phyloP scores from a whole-genome alignment of 2,797 vertebrate genomes.

The Nannoperca australis region DNA sequence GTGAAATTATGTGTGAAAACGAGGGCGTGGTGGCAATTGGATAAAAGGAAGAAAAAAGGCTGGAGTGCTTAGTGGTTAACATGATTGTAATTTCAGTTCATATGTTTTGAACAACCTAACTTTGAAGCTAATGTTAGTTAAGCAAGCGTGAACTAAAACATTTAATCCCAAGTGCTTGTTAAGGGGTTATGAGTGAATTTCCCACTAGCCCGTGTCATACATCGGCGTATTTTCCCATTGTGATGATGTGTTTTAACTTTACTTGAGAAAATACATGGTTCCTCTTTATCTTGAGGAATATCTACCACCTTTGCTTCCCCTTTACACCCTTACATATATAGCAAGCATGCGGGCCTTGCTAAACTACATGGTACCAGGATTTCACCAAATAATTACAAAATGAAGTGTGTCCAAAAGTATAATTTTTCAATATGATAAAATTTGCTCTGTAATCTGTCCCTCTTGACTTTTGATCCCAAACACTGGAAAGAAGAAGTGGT shows the following conservation, averaged over 20 bases:
- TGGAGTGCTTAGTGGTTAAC: not conserved
- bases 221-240: not conserved
- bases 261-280: not conserved
- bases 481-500: constrained; percentile 40
- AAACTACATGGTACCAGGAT: not conserved
- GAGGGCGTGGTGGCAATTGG: not conserved
- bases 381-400: not conserved
- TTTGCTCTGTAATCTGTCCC: constrained; percentile 3
- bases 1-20: not conserved
- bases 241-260: not conserved
- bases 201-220: constrained; percentile 36
- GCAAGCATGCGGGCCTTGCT: not conserved
- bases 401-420: not conserved
- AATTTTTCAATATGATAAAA: not conserved
- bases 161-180: not conserved
- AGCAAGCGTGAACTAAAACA: too few relatives aligned
- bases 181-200: too few relatives aligned
- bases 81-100: constrained; percentile 9
- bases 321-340: not conserved
- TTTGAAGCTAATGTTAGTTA: not conserved
- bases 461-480: constrained; percentile 18
- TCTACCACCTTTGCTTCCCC: not conserved
- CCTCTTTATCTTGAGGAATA: not conserved
- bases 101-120: not conserved
- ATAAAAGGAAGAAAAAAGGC: not conserved